Evolutionary conservation across 1,140 invertebrate genomes (phyloP), one percentile per base, ranked within the genome.

Genomic region (Leptoteleia sp.): DNA sequence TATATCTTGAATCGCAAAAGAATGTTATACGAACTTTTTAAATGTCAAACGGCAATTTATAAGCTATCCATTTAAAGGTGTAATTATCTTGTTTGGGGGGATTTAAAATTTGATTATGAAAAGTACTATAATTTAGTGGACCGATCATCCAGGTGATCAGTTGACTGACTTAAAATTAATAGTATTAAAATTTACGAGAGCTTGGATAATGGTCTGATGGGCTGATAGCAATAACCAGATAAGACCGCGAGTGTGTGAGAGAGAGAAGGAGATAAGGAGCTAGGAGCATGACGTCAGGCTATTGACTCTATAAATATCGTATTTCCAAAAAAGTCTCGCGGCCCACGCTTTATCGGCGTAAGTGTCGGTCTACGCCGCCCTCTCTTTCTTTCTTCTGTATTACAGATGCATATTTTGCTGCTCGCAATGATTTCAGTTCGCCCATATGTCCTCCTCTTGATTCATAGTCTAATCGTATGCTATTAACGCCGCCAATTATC

Each of bases 261-360:
- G n/a, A n/a, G n/a, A n/a, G n/a, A n/a, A n/a, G n/a, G n/a, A n/a
- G n/a, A n/a, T n/a, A 59, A 54, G 45, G 45, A 65, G 42, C 47
- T 22, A 19, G 16, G 45, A 52, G 57, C 43, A 79, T 84, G 83
- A 87, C 83, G 83, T 85, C 84, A 85, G 81, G 68, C 83, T 79
- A 83, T 85, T 79, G 81, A 81, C 80, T 83, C 82, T 85, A 85
- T 85, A 87, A 84, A 86, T 86, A 86, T 81, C 79, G 68, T 73
- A 79, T 83, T 84, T 86, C 70, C 73, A 82, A 84, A 85, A 81
- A 79, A 83, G 79, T 76, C 38, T 40, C 57, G 38, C 76, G 64
- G 61, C 85, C 83, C 80, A 84, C 83, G 68, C 80, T 19, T 40
- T 48, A 76, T 54, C 68, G 22, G 62, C 54, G 45, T 62, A 52